Percentiles rank a stretch among this genome's conserved stretches.
phyloP scores from a whole-genome alignment of 1,140 invertebrate species.

The Drosophila watanabei region DNA sequence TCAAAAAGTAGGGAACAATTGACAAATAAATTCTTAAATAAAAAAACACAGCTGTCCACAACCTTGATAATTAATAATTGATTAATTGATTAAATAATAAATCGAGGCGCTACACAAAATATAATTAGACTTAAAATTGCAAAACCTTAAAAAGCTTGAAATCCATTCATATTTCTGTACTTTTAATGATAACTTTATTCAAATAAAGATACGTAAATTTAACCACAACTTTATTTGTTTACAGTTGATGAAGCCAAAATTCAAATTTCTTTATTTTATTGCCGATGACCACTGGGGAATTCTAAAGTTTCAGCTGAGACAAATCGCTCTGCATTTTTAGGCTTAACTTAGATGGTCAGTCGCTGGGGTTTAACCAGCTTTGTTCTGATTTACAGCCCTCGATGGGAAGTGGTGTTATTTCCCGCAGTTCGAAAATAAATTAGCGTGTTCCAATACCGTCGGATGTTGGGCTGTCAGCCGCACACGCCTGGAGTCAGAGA shows the following conservation, averaged over 20 bases:
- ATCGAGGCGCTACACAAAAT: background rate
- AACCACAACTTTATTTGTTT: background rate
- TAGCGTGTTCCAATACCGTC: conserved; percentile 31
- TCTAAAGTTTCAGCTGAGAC: background rate
- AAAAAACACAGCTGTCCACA: too few relatives aligned
- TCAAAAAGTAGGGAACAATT: background rate
- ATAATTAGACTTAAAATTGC: background rate
- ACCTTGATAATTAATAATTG: background rate
- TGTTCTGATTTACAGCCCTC: conserved; percentile 20
- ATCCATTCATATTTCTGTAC: background rate
- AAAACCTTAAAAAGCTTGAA: background rate
- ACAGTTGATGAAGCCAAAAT: background rate
- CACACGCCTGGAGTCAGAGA: conserved; percentile 19
- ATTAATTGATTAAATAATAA: conserved; percentile 2
- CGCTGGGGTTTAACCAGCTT: conserved; percentile 30
- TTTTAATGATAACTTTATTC: background rate
- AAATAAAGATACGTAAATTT: background rate
- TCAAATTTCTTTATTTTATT: background rate
- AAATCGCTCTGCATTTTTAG: conserved; percentile 27
- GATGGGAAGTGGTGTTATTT: conserved; percentile 38
- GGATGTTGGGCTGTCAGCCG: conserved; percentile 29
- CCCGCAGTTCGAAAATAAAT: conserved; percentile 43
- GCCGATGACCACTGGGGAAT: conserved; percentile 12
- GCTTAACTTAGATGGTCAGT: conserved; percentile 7
- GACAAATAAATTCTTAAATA: background rate